Evolutionary conservation across 92 coral and sea anemone genomes (phyloP).

Genomic region (Diadumene lineata): DNA sequence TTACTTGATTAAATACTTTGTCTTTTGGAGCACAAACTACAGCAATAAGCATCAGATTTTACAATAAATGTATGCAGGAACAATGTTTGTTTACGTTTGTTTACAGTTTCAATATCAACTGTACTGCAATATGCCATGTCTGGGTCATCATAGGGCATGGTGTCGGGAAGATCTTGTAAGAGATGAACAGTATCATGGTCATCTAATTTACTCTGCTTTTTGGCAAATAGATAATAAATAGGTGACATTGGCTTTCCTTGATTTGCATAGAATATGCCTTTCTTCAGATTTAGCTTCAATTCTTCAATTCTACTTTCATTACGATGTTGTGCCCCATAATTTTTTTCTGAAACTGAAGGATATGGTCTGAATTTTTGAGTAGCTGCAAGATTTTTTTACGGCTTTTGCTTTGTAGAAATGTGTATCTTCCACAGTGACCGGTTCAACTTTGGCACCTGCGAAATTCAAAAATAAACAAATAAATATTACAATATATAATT

Average conservation of each 20-base stretch:
- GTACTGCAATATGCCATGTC: conserved; percentile 39
- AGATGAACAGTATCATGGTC: conserved; percentile 14
- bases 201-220: conserved; percentile 17
- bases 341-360: conserved; percentile 42
- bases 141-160: conserved; percentile 32
- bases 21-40: no score
- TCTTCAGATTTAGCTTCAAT: conserved; percentile 37
- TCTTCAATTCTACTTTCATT: conserved; percentile 34
- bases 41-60: no score
- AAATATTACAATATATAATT: no score
- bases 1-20: no score
- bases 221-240: conserved; percentile 34
- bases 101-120: conserved; percentile 42
- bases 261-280: conserved; percentile 34
- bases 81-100: no score
- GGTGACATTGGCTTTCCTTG: conserved; percentile 54
- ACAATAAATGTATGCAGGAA: no score
- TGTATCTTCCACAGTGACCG: conserved; percentile 51
- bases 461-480: background rate
- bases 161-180: conserved; percentile 28
- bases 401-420: conserved; percentile 55
- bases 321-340: conserved; percentile 18
- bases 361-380: conserved; percentile 37
- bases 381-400: conserved; percentile 57
- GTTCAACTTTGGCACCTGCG: conserved; percentile 48